Base-by-base conservation (phyloP, 1,140 invertebrate species). In the Drosophila sp. region DNA sequence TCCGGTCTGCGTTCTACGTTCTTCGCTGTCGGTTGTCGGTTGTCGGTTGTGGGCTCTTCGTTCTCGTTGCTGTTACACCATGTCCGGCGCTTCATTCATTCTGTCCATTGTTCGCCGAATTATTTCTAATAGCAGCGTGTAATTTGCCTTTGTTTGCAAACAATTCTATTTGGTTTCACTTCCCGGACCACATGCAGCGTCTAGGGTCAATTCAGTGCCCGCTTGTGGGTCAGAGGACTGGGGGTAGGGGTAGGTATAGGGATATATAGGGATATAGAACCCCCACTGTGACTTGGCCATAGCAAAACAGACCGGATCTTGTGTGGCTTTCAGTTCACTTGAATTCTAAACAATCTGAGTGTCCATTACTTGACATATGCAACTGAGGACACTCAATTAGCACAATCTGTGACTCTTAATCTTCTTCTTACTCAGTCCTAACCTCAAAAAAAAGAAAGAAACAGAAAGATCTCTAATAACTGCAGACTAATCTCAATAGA, bases 151-250 rank as follows among this genome's bases (percentile, higher is more conserved):
- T 89, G 82, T 86, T 87, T 89, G 82, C 75, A 80, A 89, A 87
- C 82, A 87, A 87, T 89, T 87, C 83, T 87, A 87, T 87, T 87
- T 87, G 82, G 82, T 73, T 81, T 78, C 83, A 89, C 63, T 89
- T 64, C 57, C 54, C 45, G 57, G 82, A 83, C 82, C 82, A 76
- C 82, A 89, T 82, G 79, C 83, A 14, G 82, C 34, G 81, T 51
- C 63, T 58, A 46, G 45, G 73, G 54, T 54, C 58, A 56, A 50
- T 29, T 45, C 51, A 63, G 43, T 40, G 36, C 48, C 18, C 29
- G 18, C 3, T 46, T 32, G 45, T n/a, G n/a, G n/a, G n/a, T n/a
- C n/a, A n/a, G n/a, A n/a, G n/a, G n/a, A n/a, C n/a, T n/a, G n/a
- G n/a, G 18, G 38, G 54, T 38, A 65, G 57, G 7, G 16, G 21